Evolutionary conservation across 2,113 vertebrate species (phyloP).

Genomic region (Carettochelys insculpta): DNA sequence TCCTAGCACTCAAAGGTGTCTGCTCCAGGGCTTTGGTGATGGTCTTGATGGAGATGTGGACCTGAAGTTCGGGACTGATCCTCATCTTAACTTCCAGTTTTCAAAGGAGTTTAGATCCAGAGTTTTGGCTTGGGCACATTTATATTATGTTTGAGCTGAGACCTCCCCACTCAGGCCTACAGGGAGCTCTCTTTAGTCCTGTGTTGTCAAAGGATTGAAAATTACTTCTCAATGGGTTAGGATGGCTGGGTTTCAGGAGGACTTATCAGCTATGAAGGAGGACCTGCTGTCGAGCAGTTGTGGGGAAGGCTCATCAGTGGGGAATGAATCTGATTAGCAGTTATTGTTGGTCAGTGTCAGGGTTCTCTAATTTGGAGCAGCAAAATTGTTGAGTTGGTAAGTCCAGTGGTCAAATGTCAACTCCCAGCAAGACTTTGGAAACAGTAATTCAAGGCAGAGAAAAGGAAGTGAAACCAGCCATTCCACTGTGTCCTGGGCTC

Average conservation of each 20-base stretch:
- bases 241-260: background rate
- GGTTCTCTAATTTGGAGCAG: background rate
- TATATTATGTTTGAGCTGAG: background rate
- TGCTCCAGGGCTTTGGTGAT: background rate
- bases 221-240: background rate
- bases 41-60: background rate
- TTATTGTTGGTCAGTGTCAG: background rate
- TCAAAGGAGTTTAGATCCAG: background rate
- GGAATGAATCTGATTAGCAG: background rate
- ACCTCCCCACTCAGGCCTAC: background rate
- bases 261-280: background rate
- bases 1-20: background rate
- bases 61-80: background rate
- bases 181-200: background rate
- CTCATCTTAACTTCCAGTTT: background rate
- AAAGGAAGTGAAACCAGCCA: background rate
- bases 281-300: background rate
- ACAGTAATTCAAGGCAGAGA: background rate
- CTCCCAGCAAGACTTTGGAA: background rate
- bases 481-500: background rate
- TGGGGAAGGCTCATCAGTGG: background rate
- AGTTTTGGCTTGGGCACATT: rapidly evolving
- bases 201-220: background rate
- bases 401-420: background rate
- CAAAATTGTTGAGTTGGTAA: background rate